Conservation (phyloP, 1,140 invertebrate species). For the Neelides sp. region DNA sequence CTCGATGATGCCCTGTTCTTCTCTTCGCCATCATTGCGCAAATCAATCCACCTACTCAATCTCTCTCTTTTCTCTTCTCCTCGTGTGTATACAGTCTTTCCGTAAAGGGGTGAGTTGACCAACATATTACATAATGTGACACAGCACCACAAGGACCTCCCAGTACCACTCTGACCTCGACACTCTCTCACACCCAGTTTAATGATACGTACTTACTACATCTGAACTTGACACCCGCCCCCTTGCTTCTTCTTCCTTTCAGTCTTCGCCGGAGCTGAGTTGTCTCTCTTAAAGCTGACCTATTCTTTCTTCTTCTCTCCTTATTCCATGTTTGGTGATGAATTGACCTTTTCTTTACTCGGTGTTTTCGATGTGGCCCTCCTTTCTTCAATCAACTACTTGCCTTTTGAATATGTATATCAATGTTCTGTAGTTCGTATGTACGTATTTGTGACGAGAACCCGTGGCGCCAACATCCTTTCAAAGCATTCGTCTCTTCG, state of each 20-base stretch:
- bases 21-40: slow-evolving; percentile 12
- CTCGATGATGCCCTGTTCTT: slow-evolving; percentile 30
- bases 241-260: no score
- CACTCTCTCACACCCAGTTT: slow-evolving; percentile 10
- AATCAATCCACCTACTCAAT: slow-evolving; percentile 19
- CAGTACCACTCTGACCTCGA: no score
- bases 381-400: not conserved
- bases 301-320: slow-evolving; percentile 32
- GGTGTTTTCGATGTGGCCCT: not conserved
- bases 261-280: no score
- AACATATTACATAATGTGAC: no score
- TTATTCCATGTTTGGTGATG: slow-evolving; percentile 32
- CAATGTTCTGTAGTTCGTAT: not conserved
- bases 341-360: not conserved
- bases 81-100: slow-evolving; percentile 29
- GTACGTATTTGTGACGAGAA: no score
- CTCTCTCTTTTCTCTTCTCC: slow-evolving; percentile 20
- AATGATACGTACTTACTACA: slow-evolving; percentile 3
- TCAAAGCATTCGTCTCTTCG: no score
- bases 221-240: not conserved
- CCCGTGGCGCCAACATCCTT: no score
- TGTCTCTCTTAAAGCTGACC: slow-evolving; percentile 20
- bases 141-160: no score
- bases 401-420: not conserved
- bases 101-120: slow-evolving; percentile 32